Percentiles rank a stretch among this genome's conserved stretches.
Evolutionary conservation across 2,797 vertebrate genomes (phyloP).

Genomic region (Protonibea diacanthus): DNA sequence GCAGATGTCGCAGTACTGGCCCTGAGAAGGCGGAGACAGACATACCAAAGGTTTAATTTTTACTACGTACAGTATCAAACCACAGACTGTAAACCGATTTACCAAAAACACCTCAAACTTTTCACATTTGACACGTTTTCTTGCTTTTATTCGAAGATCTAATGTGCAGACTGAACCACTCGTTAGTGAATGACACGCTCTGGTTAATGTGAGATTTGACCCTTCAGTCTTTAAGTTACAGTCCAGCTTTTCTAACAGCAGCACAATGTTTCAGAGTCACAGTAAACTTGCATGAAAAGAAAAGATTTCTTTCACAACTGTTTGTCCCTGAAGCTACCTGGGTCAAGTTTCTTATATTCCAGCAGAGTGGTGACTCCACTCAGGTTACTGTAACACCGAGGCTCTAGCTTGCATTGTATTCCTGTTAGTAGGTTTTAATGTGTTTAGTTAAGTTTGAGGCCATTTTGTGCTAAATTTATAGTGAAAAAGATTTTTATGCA

Average conservation of each 20-base stretch:
- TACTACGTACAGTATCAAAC: too few species aligned
- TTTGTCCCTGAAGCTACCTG: slow-evolving; percentile 45
- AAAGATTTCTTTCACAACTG: slow-evolving; percentile 17
- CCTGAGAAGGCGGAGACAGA: slow-evolving; percentile 80
- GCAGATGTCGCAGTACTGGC: slow-evolving; percentile 98
- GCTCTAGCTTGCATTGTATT: background rate
- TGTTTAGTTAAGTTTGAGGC: background rate
- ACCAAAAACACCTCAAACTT: too few species aligned
- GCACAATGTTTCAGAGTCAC: slow-evolving; percentile 11
- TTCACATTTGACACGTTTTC: background rate
- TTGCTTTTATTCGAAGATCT: background rate
- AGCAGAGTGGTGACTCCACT: slow-evolving; percentile 17
- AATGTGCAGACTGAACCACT: background rate
- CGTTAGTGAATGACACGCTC: background rate
- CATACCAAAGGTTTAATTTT: background rate
- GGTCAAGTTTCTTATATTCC: slow-evolving; percentile 43
- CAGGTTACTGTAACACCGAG: slow-evolving; percentile 21
- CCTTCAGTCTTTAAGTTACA: background rate
- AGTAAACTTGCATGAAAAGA: slow-evolving; percentile 24
- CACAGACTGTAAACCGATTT: too few species aligned
- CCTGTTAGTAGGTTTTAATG: background rate
- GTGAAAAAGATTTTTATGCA: too few species aligned
- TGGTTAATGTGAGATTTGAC: slow-evolving; percentile 1
- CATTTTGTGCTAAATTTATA: background rate
- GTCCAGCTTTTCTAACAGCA: background rate